phyloP scores from a whole-genome alignment of 2,113 vertebrate species.

The Ochotona princeps region DNA sequence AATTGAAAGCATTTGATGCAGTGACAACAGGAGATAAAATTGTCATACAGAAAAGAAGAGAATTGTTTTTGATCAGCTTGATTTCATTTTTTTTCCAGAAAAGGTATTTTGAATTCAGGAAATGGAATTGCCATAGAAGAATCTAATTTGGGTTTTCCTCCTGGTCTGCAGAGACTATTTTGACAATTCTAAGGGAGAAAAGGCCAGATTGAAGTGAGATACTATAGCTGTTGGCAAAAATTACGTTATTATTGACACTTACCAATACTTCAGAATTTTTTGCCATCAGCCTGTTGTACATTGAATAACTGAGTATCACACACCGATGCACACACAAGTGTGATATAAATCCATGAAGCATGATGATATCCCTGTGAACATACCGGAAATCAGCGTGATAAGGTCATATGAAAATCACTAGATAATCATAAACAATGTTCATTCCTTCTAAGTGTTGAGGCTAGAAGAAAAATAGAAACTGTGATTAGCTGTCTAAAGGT shows the following conservation, averaged over 20 bases:
- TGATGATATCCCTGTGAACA: neutral
- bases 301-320: neutral
- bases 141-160: neutral
- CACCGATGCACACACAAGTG: neutral
- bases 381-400: neutral
- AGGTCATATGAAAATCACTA: neutral
- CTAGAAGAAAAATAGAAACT: neutral
- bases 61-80: neutral
- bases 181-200: neutral
- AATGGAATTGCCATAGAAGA: neutral
- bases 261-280: neutral
- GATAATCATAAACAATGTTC: neutral
- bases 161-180: neutral
- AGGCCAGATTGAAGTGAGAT: neutral
- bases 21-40: conserved; percentile 60
- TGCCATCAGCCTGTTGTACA: neutral
- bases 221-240: neutral
- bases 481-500: neutral
- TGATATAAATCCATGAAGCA: neutral
- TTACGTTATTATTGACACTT: neutral
- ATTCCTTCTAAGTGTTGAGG: neutral
- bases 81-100: neutral
- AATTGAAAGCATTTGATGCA: conserved; percentile 67
- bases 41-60: conserved; percentile 53
- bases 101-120: conserved; percentile 25